Percentiles rank a stretch among this genome's conserved stretches.
phyloP scores from a whole-genome alignment of 2,888 invertebrate genomes.

The Norana najaformis region DNA sequence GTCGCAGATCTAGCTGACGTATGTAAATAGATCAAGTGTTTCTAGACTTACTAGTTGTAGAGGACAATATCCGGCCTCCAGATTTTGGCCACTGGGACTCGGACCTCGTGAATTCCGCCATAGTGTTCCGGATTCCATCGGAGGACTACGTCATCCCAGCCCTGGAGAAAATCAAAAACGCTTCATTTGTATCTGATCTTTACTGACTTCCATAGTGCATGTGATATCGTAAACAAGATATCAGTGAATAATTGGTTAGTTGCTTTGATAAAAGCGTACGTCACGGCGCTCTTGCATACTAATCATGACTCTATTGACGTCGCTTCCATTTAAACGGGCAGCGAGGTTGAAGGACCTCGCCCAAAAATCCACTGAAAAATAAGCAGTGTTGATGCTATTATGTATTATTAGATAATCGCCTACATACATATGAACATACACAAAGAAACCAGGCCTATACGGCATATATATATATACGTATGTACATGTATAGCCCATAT shows the following conservation, averaged over 20 bases:
- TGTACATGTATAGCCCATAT: neutral
- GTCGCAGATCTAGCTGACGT: neutral
- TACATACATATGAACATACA: too few species aligned
- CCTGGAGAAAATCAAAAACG: slow-evolving; percentile 30
- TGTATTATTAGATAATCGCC: too few species aligned
- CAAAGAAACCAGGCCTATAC: too few species aligned
- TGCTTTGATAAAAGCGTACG: neutral
- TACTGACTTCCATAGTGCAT: neutral
- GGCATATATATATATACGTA: too few species aligned
- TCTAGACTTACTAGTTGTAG: slow-evolving; percentile 41
- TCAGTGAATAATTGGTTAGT: neutral
- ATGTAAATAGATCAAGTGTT: neutral
- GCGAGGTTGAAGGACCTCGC: neutral
- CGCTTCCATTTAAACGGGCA: neutral
- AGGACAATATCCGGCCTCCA: slow-evolving; percentile 44
- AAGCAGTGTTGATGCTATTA: neutral
- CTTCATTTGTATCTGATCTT: neutral
- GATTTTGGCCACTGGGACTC: slow-evolving; percentile 40
- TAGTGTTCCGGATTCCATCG: slow-evolving; percentile 41
- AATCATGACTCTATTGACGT: neutral
- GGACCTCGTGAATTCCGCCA: slow-evolving; percentile 36
- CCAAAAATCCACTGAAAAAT: neutral
- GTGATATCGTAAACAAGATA: neutral
- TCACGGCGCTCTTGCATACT: neutral
- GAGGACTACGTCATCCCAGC: slow-evolving; percentile 42